Evolutionary conservation across 2,888 invertebrate species (phyloP).

Genomic region (Amphipyra tragopoginis): DNA sequence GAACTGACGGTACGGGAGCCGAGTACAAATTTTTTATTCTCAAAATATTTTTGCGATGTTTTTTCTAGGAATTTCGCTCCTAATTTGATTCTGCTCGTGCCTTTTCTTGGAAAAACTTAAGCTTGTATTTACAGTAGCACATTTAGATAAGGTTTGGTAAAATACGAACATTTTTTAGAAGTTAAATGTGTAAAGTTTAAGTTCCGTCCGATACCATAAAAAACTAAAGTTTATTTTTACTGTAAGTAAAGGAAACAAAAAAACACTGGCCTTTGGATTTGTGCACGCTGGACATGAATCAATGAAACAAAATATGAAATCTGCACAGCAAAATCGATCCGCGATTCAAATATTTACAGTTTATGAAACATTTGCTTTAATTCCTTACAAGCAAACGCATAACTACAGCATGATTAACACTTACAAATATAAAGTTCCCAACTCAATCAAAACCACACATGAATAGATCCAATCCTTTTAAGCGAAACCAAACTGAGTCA

Average conservation of each 20-base stretch:
- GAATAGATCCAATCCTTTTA: slow-evolving; percentile 28
- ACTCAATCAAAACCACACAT: slow-evolving; percentile 15
- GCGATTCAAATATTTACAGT: too few species aligned
- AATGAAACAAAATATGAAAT: too few species aligned
- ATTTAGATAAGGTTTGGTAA: background rate
- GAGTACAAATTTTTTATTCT: slow-evolving; percentile 13
- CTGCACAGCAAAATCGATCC: too few species aligned
- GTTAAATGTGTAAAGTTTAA: background rate
- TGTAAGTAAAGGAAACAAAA: too few species aligned
- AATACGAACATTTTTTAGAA: background rate
- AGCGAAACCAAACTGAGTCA: slow-evolving; percentile 29
- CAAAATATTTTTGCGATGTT: background rate
- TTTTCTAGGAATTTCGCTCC: slow-evolving; percentile 7
- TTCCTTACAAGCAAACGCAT: background rate
- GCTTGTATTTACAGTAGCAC: background rate
- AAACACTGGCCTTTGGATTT: too few species aligned
- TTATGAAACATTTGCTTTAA: too few species aligned
- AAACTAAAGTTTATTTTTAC: too few species aligned
- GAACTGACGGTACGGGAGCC: slow-evolving; percentile 34
- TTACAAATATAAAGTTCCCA: slow-evolving; percentile 1
- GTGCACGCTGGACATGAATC: too few species aligned
- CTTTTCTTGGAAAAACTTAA: background rate
- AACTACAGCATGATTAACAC: background rate
- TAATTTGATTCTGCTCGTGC: slow-evolving; percentile 12
- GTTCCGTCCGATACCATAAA: too few species aligned